Conservation (phyloP, 2,797 vertebrate species). For the Pachyuromys duprasi region DNA sequence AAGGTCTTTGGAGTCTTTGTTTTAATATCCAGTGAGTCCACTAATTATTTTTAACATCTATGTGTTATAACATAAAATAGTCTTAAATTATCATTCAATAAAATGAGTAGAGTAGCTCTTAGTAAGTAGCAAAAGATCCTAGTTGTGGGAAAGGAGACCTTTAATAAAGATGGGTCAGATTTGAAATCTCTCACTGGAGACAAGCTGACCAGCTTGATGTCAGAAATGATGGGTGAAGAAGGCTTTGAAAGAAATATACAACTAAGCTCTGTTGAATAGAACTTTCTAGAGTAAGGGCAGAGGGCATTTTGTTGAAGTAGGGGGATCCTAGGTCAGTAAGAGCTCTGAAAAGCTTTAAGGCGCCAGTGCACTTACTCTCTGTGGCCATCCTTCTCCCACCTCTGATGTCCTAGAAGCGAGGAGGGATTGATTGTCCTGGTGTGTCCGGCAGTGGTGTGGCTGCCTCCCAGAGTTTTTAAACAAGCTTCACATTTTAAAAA, state of each 20-base stretch:
- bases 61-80: background rate
- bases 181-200: background rate
- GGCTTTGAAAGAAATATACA: background rate
- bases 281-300: background rate
- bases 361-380: too few relatives aligned
- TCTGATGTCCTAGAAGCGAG: background rate
- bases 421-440: background rate
- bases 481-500: background rate
- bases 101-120: background rate
- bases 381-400: background rate
- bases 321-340: background rate
- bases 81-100: conserved; percentile 28
- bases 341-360: background rate
- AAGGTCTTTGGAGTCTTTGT: background rate
- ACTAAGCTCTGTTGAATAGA: background rate
- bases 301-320: background rate
- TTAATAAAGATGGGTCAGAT: conserved; percentile 20
- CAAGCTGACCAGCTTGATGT: background rate
- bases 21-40: background rate
- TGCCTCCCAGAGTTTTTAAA: background rate
- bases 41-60: background rate
- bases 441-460: background rate
- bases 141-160: conserved; percentile 4
- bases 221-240: background rate
- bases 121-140: background rate